Conservation (phyloP, 2,888 invertebrate genomes). For the Colletes collaris region DNA sequence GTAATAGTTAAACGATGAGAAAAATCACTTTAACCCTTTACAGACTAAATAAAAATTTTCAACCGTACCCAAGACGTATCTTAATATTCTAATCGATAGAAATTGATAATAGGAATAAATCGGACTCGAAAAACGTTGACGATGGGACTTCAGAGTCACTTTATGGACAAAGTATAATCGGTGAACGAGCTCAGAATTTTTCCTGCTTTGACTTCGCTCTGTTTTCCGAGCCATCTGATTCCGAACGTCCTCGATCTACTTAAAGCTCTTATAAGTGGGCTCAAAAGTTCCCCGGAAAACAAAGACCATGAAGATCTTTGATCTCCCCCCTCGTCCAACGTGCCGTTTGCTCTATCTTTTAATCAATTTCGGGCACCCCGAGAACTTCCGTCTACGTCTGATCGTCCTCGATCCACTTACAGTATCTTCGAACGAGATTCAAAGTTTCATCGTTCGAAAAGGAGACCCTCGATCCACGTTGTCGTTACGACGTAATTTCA, state of each 20-base stretch:
- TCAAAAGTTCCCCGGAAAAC: constrained; percentile 10
- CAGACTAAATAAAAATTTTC: no score
- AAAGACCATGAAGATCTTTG: constrained; percentile 1
- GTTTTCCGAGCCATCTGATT: constrained; percentile 3
- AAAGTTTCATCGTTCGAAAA: not conserved
- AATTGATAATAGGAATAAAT: no score
- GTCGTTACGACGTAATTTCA: no score
- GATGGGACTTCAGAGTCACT: no score
- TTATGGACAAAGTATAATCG: no score
- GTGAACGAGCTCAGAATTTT: no score
- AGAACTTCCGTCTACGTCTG: not conserved
- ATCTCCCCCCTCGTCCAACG: constrained; percentile 1
- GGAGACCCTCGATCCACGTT: not conserved
- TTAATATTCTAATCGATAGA: no score
- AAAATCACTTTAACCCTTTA: no score
- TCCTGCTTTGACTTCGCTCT: not conserved
- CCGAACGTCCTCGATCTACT: constrained; percentile 21
- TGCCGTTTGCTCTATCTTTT: constrained; percentile 23
- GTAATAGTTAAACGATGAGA: no score
- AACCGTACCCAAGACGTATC: no score
- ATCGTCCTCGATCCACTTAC: not conserved
- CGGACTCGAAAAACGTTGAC: no score
- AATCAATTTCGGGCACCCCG: constrained; percentile 10
- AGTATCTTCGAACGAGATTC: not conserved
- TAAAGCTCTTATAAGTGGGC: not conserved